Evolutionary conservation across 2,113 vertebrate genomes (phyloP), one percentile per base, ranked within the genome.

Genomic region (Corythornis vintsioides): DNA sequence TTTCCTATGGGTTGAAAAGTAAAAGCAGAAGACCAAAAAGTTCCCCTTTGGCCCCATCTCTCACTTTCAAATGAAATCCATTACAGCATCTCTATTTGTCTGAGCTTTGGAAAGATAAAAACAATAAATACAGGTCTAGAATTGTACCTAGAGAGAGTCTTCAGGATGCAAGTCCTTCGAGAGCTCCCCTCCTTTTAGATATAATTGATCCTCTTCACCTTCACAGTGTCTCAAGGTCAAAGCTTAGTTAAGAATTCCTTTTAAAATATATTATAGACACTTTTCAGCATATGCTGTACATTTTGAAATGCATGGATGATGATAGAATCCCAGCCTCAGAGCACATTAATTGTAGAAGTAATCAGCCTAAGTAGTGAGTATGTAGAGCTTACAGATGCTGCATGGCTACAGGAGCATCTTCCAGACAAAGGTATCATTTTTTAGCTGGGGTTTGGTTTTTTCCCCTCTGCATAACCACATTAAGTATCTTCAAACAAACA

Each of bases 31-130:
- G 80, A 95, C 91, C 63, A 83, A 91, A 95, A 91, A 95, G 80
- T 83, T 96, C 85, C 95, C 92, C 92, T 96, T 96, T 96, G 92
- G 95, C 92, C 94, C 86, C 87, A 95, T 95, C 88, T 95, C 93
- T 73, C 72, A 70, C 87, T 97, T 97, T 88, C 95, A 97, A 82
- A 96, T 97, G 95, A 96, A 97, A 97, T 97, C 96, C 97, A 90
- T 96, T 92, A 94, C 75, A 95, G 76, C 20, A 33, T 91, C 91
- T 95, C 92, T 92, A 89, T 86, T 89, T 94, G 91, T 86, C 90
- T 97, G 94, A 94, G 90, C 91, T 94, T 78, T 86, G 89, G 85
- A 96, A 87, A 96, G 92, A 96, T 96, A 96, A 97, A 96, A 96
- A 90, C 81, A 75, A 94, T 90, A 97, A 94, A 95, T 42, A 95